phyloP scores from a whole-genome alignment of 2,113 vertebrate species.

The Hippocampus comes region DNA sequence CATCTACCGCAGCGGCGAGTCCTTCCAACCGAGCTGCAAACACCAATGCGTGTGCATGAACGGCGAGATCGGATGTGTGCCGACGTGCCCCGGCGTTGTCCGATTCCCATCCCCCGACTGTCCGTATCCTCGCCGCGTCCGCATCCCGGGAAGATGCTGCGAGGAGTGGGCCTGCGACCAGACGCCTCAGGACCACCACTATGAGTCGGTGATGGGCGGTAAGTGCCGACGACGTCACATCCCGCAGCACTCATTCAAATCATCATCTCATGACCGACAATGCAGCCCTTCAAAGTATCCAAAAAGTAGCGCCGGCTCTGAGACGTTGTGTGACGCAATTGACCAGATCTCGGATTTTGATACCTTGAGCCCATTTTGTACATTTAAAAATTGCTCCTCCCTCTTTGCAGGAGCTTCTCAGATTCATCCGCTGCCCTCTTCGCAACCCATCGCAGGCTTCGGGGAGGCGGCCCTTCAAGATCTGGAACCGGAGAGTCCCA shows the following conservation, averaged over 20 bases:
- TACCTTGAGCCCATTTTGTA: not conserved
- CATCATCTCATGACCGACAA: not conserved
- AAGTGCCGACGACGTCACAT: constrained; percentile 16
- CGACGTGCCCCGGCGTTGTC: constrained; percentile 60
- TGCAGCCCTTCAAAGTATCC: no score
- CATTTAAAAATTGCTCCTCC: not conserved
- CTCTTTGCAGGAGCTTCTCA: constrained; percentile 27
- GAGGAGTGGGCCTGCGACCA: constrained; percentile 78
- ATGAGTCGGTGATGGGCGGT: constrained; percentile 61
- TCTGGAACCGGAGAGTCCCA: constrained; percentile 49
- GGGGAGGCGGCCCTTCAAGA: constrained; percentile 40
- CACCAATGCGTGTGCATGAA: constrained; percentile 80
- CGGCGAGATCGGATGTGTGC: constrained; percentile 74
- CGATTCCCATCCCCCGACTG: constrained; percentile 68
- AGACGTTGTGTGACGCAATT: no score
- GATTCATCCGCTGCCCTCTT: constrained; percentile 32
- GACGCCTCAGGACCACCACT: constrained; percentile 28
- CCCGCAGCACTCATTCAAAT: not conserved
- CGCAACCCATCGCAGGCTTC: constrained; percentile 47
- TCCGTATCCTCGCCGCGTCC: constrained; percentile 63
- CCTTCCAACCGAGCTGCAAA: constrained; percentile 77
- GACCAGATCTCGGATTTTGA: no score
- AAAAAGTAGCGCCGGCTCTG: no score
- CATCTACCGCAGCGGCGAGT: constrained; percentile 75
- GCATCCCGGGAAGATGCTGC: constrained; percentile 69